These are phyloP conservation scores for Aphelenchoides besseyi DNA, from an alignment of 1,140 invertebrate genomes.

Conservation along the genomic window DNA sequence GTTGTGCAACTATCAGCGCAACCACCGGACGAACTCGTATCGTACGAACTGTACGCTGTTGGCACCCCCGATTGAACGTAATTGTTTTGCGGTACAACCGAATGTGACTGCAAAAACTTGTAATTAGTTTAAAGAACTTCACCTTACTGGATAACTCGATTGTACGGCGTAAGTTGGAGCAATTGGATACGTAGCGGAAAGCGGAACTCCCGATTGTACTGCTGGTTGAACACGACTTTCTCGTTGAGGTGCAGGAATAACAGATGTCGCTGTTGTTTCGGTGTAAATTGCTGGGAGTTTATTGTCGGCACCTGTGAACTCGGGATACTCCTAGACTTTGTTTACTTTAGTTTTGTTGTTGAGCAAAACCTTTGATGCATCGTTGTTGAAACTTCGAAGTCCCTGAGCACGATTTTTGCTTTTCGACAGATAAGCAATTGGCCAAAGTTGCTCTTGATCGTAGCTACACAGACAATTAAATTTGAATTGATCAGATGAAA, in stretches of 20 bases:
- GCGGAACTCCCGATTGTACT: neutral
- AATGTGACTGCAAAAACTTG: neutral
- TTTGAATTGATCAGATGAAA: too few relatives aligned
- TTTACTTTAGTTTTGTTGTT: neutral
- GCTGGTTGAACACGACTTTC: neutral
- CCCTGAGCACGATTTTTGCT: neutral
- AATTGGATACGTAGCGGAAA: neutral
- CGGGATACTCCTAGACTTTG: neutral
- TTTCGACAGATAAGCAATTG: constrained; percentile 7
- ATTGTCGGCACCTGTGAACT: constrained; percentile 3
- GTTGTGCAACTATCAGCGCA: constrained; percentile 3
- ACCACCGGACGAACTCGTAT: neutral
- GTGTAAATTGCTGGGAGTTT: constrained; percentile 3
- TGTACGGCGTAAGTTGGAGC: neutral
- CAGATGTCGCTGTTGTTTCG: neutral
- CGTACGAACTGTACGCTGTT: neutral
- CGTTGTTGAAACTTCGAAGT: constrained; percentile 7
- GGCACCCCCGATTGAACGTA: neutral
- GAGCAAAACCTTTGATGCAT: neutral
- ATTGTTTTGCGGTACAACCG: neutral
- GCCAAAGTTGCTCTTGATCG: constrained; percentile 31
- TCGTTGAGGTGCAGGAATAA: constrained; percentile 1
- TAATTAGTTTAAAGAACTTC: neutral
- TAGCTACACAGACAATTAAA: constrained; percentile 10
- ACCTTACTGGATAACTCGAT: neutral